A percentile compares a stretch with the other conserved stretches of the same genome.
Conservation (phyloP, 2,797 vertebrate species). For the Silurus aristotelis region DNA sequence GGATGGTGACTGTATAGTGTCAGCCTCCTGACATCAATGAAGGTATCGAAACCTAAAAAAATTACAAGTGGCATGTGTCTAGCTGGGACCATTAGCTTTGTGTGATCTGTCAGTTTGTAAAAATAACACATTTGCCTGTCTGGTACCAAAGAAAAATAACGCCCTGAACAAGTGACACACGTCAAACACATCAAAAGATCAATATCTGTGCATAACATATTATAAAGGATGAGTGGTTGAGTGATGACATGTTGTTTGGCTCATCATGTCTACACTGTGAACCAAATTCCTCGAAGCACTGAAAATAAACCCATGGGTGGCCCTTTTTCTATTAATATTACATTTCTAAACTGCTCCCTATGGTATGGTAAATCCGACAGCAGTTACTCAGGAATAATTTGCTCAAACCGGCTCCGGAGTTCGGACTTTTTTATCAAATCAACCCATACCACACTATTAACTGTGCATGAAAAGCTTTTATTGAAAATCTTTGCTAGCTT, state of each 20-base stretch:
- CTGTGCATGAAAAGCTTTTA: conserved; percentile 23
- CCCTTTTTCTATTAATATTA: conserved; percentile 12
- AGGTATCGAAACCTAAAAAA: neutral
- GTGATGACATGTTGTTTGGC: neutral
- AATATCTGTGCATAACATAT: conserved; percentile 4
- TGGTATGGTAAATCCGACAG: conserved; percentile 17
- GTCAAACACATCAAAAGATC: conserved; percentile 9
- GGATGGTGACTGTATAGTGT: too few species aligned
- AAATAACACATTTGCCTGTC: conserved; percentile 7
- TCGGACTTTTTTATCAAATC: conserved; percentile 37
- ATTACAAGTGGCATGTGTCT: neutral
- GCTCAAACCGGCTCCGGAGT: conserved; percentile 11
- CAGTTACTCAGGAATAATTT: conserved; percentile 34
- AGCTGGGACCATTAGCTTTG: conserved; percentile 50
- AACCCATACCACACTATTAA: conserved; percentile 12
- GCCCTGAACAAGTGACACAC: neutral
- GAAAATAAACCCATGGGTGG: neutral
- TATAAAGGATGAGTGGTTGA: conserved; percentile 5
- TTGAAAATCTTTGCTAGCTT: conserved; percentile 10
- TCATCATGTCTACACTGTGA: neutral
- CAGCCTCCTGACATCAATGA: too few species aligned
- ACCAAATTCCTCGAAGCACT: neutral
- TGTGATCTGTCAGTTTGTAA: conserved; percentile 52
- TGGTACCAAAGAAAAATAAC: neutral
- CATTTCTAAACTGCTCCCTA: neutral